Percentiles rank a stretch among this genome's conserved stretches.
phyloP scores from a whole-genome alignment of 2,888 invertebrate genomes.

The Herminia tarsipennalis region DNA sequence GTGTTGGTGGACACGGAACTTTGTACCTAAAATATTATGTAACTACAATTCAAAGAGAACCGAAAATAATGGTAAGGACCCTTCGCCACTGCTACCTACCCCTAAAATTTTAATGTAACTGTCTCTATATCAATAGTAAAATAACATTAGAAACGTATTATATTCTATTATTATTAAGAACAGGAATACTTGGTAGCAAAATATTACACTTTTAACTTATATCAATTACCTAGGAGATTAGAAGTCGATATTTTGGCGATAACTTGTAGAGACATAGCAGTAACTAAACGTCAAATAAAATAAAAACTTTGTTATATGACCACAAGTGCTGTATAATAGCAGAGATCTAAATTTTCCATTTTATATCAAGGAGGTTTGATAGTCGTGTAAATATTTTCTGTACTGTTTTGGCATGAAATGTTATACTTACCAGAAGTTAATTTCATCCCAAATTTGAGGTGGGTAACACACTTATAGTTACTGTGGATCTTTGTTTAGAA shows the following conservation, averaged over 20 bases:
- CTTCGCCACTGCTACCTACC: no score
- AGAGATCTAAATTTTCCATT: slow-evolving; percentile 35
- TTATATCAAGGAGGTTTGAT: slow-evolving; percentile 9
- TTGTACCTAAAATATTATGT: no score
- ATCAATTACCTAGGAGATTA: not conserved
- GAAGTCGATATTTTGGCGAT: slow-evolving; percentile 19
- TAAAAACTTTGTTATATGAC: not conserved
- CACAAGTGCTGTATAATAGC: slow-evolving; percentile 26
- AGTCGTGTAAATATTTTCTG: slow-evolving; percentile 44
- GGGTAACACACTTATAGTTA: no score
- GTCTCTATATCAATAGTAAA: slow-evolving; percentile 30
- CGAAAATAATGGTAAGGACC: no score
- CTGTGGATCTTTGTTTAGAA: no score
- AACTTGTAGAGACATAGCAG: slow-evolving; percentile 4
- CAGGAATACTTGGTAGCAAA: slow-evolving; percentile 15
- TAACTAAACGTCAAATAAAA: not conserved
- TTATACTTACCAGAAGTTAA: not conserved
- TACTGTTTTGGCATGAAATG: slow-evolving; percentile 26
- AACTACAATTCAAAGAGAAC: no score
- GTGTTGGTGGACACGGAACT: no score
- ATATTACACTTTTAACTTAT: slow-evolving; percentile 11
- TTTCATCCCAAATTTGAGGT: no score
- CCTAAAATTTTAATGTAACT: not conserved
- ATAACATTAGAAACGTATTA: slow-evolving; percentile 22
- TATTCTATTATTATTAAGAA: slow-evolving; percentile 19